phyloP scores from a whole-genome alignment of 1,140 invertebrate genomes.

The Chionoecetes opilio region DNA sequence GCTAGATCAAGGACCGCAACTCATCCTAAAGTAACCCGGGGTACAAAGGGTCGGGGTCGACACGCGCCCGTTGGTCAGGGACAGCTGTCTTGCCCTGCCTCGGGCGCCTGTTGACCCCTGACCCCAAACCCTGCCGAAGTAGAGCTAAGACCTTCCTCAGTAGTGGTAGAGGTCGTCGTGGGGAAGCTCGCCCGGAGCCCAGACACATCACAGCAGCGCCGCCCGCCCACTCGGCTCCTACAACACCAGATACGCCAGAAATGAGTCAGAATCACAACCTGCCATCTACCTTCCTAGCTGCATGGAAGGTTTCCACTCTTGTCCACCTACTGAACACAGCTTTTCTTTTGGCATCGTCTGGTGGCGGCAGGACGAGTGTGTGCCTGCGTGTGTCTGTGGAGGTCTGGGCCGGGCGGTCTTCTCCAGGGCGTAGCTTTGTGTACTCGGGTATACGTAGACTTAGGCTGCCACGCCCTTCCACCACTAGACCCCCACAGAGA shows the following conservation, averaged over 20 bases:
- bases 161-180: slow-evolving; percentile 49
- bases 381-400: not conserved
- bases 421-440: slow-evolving; percentile 44
- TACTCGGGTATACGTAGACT: slow-evolving; percentile 78
- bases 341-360: not conserved
- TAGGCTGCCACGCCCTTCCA: slow-evolving; percentile 72
- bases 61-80: slow-evolving; percentile 39
- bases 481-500: slow-evolving; percentile 72
- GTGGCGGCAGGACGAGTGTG: slow-evolving; percentile 14
- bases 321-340: not conserved
- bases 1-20: slow-evolving; percentile 41
- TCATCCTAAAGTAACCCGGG: slow-evolving; percentile 38
- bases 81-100: not conserved
- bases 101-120: slow-evolving; percentile 53
- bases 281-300: not conserved
- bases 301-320: not conserved
- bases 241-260: not conserved
- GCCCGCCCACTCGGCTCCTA: not conserved
- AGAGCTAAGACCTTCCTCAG: slow-evolving; percentile 65
- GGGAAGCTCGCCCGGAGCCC: slow-evolving; percentile 32
- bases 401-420: slow-evolving; percentile 21
- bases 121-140: slow-evolving; percentile 49
- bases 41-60: slow-evolving; percentile 46
- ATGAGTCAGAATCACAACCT: not conserved
- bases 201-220: not conserved